phyloP scores from a whole-genome alignment of 2,888 invertebrate genomes.

The Amphipyra berbera region DNA sequence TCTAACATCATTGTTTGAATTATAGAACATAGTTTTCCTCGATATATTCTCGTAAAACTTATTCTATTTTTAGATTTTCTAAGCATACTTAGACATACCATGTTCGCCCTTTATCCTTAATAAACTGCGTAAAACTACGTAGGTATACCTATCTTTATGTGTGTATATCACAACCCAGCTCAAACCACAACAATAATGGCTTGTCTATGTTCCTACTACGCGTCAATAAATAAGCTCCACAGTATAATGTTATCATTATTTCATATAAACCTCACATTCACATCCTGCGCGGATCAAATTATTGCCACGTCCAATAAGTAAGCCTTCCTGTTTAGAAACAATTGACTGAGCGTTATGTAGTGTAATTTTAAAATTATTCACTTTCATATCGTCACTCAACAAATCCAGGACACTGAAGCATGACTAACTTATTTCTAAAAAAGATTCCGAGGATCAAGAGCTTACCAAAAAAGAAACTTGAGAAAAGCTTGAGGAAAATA shows the following conservation, averaged over 20 bases:
- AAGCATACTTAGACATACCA: not conserved
- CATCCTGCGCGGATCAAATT: conserved; percentile 56
- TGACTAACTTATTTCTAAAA: not conserved
- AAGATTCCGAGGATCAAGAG: not conserved
- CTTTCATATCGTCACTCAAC: conserved; percentile 2
- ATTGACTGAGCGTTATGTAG: conserved; percentile 45
- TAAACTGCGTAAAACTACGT: not conserved
- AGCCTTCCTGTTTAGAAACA: conserved; percentile 66
- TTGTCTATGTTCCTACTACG: conserved; percentile 14
- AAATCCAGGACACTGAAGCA: not conserved
- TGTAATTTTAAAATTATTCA: conserved; percentile 5
- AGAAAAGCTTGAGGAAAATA: not conserved
- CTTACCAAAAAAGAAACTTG: not conserved
- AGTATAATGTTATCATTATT: conserved; percentile 59
- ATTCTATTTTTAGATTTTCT: not conserved
- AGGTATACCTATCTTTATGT: conserved; percentile 4
- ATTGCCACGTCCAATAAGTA: conserved; percentile 55
- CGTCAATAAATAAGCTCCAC: conserved; percentile 41
- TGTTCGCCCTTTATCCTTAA: not conserved
- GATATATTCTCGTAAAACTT: not conserved
- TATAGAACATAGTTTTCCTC: not conserved
- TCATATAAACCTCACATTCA: conserved; percentile 54
- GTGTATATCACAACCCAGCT: conserved; percentile 9
- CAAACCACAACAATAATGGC: conserved; percentile 7
- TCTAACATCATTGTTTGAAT: not conserved